Percentiles rank a stretch among this genome's conserved stretches.
Evolutionary conservation across 2,888 invertebrate genomes (phyloP).

Genomic region (Sinopyrophorus schimmeli): DNA sequence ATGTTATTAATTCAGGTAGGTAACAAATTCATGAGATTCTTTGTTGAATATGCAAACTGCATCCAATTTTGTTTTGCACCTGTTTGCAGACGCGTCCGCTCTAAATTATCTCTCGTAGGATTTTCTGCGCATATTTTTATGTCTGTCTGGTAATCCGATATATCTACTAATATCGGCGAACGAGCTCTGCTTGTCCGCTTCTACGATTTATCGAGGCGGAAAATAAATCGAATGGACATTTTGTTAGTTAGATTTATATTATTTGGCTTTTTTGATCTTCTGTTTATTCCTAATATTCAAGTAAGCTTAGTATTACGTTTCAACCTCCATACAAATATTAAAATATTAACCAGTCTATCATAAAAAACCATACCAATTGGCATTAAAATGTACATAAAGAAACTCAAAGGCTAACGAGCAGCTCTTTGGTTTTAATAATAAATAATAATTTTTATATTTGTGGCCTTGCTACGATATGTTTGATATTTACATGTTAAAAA

Average conservation of each 20-base stretch:
- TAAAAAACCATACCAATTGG: no score
- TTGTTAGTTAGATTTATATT: slow-evolving; percentile 31
- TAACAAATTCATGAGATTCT: slow-evolving; percentile 27
- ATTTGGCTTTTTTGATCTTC: slow-evolving; percentile 29
- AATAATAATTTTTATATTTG: no score
- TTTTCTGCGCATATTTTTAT: slow-evolving; percentile 26
- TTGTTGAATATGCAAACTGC: slow-evolving; percentile 30
- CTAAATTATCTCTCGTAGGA: slow-evolving; percentile 21
- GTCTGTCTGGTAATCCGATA: slow-evolving; percentile 30
- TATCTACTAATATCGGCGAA: slow-evolving; percentile 30
- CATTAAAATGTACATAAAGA: no score
- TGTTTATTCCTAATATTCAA: no score
- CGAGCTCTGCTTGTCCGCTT: slow-evolving; percentile 27
- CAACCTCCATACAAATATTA: no score
- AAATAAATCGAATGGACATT: slow-evolving; percentile 24
- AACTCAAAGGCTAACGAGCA: no score
- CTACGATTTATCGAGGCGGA: slow-evolving; percentile 27
- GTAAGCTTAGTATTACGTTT: no score
- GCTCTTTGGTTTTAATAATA: no score
- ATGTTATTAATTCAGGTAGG: slow-evolving; percentile 32
- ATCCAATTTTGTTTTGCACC: slow-evolving; percentile 31
- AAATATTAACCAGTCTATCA: no score
- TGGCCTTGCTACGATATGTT: no score
- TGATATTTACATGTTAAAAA: no score
- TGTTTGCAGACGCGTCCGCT: slow-evolving; percentile 23